Evolutionary conservation across 2,888 invertebrate genomes (phyloP).

Genomic region (Sabatieria punctata): DNA sequence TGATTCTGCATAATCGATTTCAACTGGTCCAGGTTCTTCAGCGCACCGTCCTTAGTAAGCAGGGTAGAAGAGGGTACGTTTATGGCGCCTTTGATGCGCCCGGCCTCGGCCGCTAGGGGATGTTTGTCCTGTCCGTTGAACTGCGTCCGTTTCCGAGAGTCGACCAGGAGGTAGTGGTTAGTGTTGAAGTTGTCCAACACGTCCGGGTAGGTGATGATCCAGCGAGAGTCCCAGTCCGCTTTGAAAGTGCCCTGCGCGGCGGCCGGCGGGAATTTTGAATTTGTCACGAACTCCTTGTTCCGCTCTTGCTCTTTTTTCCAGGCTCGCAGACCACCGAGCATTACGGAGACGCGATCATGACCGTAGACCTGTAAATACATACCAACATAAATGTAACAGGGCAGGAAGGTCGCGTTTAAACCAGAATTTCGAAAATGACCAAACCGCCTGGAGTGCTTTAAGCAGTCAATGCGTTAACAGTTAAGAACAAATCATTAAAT

Average conservation of each 20-base stretch:
- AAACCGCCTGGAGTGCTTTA: too few relatives aligned
- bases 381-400: too few relatives aligned
- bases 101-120: background rate
- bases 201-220: background rate
- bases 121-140: background rate
- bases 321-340: conserved; percentile 4
- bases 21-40: background rate
- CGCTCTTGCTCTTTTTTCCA: background rate
- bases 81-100: conserved; percentile 4
- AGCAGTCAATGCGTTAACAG: too few relatives aligned
- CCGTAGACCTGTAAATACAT: conserved; percentile 1
- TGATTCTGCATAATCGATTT: background rate
- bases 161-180: background rate
- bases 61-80: background rate
- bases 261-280: background rate
- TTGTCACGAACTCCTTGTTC: background rate
- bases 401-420: too few relatives aligned
- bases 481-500: too few relatives aligned
- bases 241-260: background rate
- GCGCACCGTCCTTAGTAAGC: background rate
- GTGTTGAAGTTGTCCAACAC: background rate
- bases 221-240: background rate
- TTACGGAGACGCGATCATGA: background rate
- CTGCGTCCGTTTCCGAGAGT: background rate
- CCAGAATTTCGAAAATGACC: too few relatives aligned